phyloP scores from a whole-genome alignment of 2,888 invertebrate genomes.

The Calephelis perditalis region DNA sequence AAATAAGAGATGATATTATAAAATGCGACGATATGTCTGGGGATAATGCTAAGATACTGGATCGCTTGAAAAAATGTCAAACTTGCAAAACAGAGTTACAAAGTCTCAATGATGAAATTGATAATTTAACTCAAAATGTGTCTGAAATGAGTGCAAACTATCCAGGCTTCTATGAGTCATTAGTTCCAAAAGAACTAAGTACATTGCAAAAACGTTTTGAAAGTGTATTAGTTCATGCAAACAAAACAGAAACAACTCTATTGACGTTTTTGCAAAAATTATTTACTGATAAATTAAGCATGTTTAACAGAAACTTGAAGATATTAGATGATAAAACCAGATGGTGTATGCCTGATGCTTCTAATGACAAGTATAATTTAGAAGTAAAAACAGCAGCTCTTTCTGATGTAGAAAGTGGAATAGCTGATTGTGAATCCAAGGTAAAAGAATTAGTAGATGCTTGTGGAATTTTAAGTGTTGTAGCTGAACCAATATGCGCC shows the following conservation, averaged over 20 bases:
- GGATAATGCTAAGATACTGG: constrained; percentile 89
- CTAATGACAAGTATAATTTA: constrained; percentile 93
- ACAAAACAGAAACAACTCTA: constrained; percentile 88
- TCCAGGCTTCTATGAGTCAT: constrained; percentile 87
- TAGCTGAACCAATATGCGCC: constrained; percentile 85
- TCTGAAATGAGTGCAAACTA: constrained; percentile 84
- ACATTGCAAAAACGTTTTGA: constrained; percentile 91
- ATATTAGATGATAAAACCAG: constrained; percentile 91
- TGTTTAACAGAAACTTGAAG: constrained; percentile 87
- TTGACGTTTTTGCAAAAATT: constrained; percentile 91
- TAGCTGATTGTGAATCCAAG: constrained; percentile 83
- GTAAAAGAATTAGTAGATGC: constrained; percentile 84
- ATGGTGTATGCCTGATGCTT: constrained; percentile 94
- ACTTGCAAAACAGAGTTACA: constrained; percentile 84
- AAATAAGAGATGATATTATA: constrained; percentile 88
- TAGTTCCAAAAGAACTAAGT: constrained; percentile 88
- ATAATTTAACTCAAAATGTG: constrained; percentile 82
- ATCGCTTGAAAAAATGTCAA: constrained; percentile 86
- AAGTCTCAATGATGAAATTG: constrained; percentile 82
- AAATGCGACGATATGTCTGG: constrained; percentile 94
- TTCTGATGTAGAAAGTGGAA: constrained; percentile 84
- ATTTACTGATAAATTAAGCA: constrained; percentile 89
- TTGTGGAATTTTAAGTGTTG: constrained; percentile 82
- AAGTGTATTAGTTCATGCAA: constrained; percentile 85
- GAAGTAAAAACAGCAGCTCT: constrained; percentile 93